Base-by-base conservation (phyloP, 1,140 invertebrate genomes). In the Cardiocondyla obscurior region DNA sequence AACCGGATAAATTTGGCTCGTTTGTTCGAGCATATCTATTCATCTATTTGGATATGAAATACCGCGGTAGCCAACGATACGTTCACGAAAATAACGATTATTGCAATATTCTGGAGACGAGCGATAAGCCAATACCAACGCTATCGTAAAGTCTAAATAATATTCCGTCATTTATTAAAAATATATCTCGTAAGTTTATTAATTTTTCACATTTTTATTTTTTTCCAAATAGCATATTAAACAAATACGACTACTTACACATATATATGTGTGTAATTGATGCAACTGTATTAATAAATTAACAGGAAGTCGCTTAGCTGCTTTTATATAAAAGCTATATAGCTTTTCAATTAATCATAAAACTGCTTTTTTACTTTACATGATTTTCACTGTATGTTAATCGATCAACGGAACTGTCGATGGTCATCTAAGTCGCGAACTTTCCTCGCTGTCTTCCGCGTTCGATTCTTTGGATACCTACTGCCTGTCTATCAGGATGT, bases 401-500 rank as follows among this genome's bases (percentile, higher is more conserved):
- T 73, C 81, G 81, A 73, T 42, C 77, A 46, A 22, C 53, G 57
- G 60, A 84, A 74, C 72, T 73, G 33, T 6, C 42, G 62, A 53
- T 57, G 65, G 67, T 87, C 70, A 76, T 69, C 70, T 46, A 83
- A 85, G 81, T 82, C 49, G 72, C 72, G 67, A 46, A 67, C 72
- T 55, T 33, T 76, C 16, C 22, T 46, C 39, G 65, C 81, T 60
- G 60, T 84, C 86, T 62, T 72, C 65, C 74, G 51, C 46, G n/a
- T 87, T 84, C 83, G 30, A 55, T 39, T 84, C 85, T 44, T 58
- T 33, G 60, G 57, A 81, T 69, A 82, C 51, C 55, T 64, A 4
- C 76, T 81, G 82, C 58, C 82, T 49, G 79, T 88, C 85, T 85
- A 81, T 88, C 82, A 87, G 46, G 53, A 69, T 81, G 74, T 77